Percentiles rank a stretch among this genome's conserved stretches.
Conservation (phyloP, 2,888 invertebrate genomes). For the Carcina quercana region DNA sequence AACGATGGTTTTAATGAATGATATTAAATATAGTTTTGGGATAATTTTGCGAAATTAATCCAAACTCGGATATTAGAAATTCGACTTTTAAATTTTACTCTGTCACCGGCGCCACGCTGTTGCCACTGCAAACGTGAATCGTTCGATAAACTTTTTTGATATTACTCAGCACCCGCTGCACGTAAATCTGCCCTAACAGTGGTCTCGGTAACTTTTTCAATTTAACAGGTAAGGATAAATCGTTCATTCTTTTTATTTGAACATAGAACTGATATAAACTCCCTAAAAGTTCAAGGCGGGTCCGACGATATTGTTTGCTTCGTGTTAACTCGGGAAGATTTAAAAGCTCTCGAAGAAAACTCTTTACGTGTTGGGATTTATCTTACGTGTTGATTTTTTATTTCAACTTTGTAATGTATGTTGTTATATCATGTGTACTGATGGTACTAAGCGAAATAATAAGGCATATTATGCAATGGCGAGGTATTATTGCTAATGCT, state of each 20-base stretch:
- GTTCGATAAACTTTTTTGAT: slow-evolving; percentile 69
- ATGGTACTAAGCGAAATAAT: too few relatives aligned
- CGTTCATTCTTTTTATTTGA: slow-evolving; percentile 72
- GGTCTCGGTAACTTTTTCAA: slow-evolving; percentile 71
- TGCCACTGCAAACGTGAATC: slow-evolving; percentile 32
- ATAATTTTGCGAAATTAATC: too few relatives aligned
- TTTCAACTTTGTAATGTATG: too few relatives aligned
- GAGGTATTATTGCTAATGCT: too few relatives aligned
- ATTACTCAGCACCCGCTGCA: slow-evolving; percentile 65
- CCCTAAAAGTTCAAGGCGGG: slow-evolving; percentile 46
- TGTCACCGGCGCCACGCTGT: slow-evolving; percentile 11
- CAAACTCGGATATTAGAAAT: too few relatives aligned
- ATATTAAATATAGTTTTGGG: too few relatives aligned
- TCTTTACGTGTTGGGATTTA: slow-evolving; percentile 3
- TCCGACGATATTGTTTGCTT: slow-evolving; percentile 49
- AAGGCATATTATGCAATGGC: too few relatives aligned
- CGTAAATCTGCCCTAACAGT: slow-evolving; percentile 69
- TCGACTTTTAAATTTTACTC: too few relatives aligned
- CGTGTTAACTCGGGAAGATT: slow-evolving; percentile 42
- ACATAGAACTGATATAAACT: slow-evolving; percentile 70
- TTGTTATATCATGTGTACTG: too few relatives aligned
- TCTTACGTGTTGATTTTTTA: slow-evolving; percentile 1
- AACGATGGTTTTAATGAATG: too few relatives aligned
- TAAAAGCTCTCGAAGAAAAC: slow-evolving; percentile 9
- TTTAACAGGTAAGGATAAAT: slow-evolving; percentile 74